Evolutionary conservation across 1,140 invertebrate genomes (phyloP), one percentile per base, ranked within the genome.

Genomic region (Antheraea pernyi): DNA sequence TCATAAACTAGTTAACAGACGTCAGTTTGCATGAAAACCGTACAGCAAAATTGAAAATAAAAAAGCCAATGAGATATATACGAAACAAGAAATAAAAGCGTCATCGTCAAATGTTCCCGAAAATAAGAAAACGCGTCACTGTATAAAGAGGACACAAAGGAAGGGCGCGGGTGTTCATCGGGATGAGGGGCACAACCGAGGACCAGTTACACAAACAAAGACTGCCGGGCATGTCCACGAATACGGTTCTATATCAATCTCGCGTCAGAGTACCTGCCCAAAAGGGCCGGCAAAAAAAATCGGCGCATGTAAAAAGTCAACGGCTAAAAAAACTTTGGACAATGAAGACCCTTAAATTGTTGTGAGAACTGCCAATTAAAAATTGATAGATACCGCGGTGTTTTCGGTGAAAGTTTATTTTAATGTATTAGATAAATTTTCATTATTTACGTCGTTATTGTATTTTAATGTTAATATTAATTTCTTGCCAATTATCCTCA

Each of bases 281-380:
- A 91, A 91, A 89, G 85, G 86, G 83, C 73, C 75, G 76, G 68
- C 83, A 80, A 83, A 89, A 91, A 30, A 91, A 91, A 85, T 58
- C 69, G 60, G 58, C 78, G 75, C 74, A 64, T 68, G 79, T 82
- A 89, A 91, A 91, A 88, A 84, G 71, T 83, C 76, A 72, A 76
- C 66, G 73, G 69, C 70, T 74, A 84, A 91, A 91, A 91, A 88
- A 83, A 82, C 80, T 85, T 86, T 86, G 82, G 82, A 90, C 87
- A 86, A 82, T 88, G 89, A 89, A 85, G 63, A 79, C 83, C 77
- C 83, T 88, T 88, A 88, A 82, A 82, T 78, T 77, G 89, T 86
- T 88, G 84, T 84, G 84, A 82, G 79, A 91, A 85, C 86, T 90
- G 89, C 89, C 89, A 91, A 91, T 91, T 91, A 91, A 91, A 91